phyloP scores from a whole-genome alignment of 2,888 invertebrate genomes.

The Strigamia maritima region DNA sequence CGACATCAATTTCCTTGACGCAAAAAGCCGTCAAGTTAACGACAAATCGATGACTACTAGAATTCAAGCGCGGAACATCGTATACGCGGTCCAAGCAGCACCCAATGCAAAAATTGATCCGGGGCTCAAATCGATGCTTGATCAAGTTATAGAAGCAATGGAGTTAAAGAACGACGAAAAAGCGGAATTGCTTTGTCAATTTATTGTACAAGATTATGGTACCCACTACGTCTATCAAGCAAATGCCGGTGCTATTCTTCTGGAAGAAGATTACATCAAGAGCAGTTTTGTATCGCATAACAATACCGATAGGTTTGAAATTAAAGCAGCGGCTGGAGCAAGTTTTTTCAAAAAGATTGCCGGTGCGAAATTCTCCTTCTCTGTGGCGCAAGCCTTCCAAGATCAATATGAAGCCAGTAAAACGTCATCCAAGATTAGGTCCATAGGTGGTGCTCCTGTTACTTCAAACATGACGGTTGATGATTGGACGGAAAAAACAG shows the following conservation, averaged over 20 bases:
- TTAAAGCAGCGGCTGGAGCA: conserved; percentile 24
- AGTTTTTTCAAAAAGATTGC: neutral
- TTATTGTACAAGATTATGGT: conserved; percentile 29
- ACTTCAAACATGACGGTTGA: neutral
- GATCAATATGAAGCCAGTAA: neutral
- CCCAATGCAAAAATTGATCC: neutral
- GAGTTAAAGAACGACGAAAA: neutral
- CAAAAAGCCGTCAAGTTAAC: neutral
- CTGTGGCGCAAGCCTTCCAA: neutral
- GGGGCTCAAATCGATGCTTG: neutral
- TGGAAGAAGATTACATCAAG: conserved; percentile 16
- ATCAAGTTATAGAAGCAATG: neutral
- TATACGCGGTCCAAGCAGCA: neutral
- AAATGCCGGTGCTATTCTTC: conserved; percentile 30
- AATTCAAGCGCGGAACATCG: neutral
- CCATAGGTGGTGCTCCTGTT: neutral
- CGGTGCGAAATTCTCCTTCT: neutral
- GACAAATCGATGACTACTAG: conserved; percentile 6
- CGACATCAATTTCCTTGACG: neutral
- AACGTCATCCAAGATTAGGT: neutral
- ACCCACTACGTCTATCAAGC: conserved; percentile 9
- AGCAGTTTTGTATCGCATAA: neutral
- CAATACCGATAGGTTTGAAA: neutral
- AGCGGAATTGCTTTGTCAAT: neutral
- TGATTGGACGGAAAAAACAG: neutral